Evolutionary conservation across 1,140 invertebrate species (phyloP).

Genomic region (Pseudobourletiella spinata): DNA sequence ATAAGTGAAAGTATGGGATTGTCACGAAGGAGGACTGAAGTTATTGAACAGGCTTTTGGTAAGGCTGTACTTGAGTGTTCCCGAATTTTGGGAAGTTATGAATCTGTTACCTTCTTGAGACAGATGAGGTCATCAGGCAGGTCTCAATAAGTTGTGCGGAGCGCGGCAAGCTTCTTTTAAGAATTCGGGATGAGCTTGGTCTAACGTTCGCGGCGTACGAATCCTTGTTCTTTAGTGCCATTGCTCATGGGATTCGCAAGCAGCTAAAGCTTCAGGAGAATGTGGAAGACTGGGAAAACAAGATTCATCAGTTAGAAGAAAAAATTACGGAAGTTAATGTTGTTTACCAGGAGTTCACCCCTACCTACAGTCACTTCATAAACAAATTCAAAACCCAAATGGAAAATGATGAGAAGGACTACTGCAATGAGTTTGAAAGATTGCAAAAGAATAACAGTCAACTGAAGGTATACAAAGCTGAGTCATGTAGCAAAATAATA

Average conservation of each 20-base stretch:
- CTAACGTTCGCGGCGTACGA: not conserved
- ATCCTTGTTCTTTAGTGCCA: conserved; percentile 1
- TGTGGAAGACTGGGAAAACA: not conserved
- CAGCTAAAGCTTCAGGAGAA: not conserved
- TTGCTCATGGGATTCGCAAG: not conserved
- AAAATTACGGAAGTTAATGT: not conserved
- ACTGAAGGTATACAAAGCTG: conserved; percentile 6
- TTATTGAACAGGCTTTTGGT: not conserved
- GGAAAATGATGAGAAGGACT: not conserved
- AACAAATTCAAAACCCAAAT: not conserved
- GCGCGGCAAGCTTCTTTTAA: not conserved
- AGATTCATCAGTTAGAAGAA: not conserved
- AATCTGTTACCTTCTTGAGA: not conserved
- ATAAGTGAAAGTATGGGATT: not conserved
- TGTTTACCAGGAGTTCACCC: not conserved
- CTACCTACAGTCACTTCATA: not conserved
- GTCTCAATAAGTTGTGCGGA: not conserved
- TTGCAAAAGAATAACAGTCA: not conserved
- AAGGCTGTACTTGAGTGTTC: not conserved
- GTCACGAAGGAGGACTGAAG: not conserved
- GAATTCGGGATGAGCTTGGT: not conserved
- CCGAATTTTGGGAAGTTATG: not conserved
- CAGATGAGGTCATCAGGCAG: conserved; percentile 7
- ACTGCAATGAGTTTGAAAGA: not conserved
- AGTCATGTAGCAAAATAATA: too few species aligned